Evolutionary conservation across 2,113 vertebrate species (phyloP).

Genomic region (Elaphurus davidianus): DNA sequence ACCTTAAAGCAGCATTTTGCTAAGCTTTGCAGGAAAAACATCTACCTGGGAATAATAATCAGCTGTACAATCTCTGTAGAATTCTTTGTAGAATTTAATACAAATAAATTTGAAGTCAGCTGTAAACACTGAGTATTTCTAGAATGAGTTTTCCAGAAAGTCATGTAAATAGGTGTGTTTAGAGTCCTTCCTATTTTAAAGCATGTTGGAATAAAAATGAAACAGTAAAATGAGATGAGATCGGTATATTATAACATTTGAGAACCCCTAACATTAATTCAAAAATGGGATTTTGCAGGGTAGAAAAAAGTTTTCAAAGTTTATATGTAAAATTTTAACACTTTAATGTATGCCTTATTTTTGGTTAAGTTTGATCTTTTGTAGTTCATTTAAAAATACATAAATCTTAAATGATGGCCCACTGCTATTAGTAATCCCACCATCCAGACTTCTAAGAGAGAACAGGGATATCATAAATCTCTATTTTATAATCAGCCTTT

Average conservation of each 20-base stretch:
- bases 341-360: constrained; percentile 32
- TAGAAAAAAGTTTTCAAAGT: constrained; percentile 23
- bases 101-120: constrained; percentile 2
- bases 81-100: not conserved
- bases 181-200: constrained; percentile 30
- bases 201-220: not conserved
- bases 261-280: not conserved
- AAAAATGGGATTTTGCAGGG: not conserved
- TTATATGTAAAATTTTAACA: constrained; percentile 42
- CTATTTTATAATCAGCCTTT: constrained; percentile 40
- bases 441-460: not conserved
- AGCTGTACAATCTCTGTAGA: not conserved
- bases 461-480: constrained; percentile 16
- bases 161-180: not conserved
- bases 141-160: not conserved
- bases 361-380: constrained; percentile 26
- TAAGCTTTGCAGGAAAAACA: not conserved
- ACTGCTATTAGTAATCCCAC: not conserved
- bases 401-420: constrained; percentile 13
- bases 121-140: not conserved
- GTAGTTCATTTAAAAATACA: not conserved
- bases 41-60: constrained; percentile 11
- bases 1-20: not conserved
- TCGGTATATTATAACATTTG: not conserved
- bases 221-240: not conserved